Evolutionary conservation across 2,113 vertebrate species (phyloP).

Genomic region (Spermophilus dauricus): DNA sequence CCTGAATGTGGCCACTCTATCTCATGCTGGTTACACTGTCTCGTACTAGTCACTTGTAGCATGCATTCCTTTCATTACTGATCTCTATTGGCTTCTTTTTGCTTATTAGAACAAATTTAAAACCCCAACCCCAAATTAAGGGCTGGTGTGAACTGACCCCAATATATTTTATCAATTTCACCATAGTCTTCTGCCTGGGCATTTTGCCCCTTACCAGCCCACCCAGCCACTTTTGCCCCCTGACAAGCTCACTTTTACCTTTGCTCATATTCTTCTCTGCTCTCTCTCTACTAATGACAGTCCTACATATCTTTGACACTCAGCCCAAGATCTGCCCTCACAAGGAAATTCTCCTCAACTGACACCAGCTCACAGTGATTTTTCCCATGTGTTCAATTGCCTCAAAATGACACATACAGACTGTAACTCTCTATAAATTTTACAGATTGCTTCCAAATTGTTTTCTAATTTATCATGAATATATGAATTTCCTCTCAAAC

Average conservation of each 20-base stretch:
- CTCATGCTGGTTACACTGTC: neutral
- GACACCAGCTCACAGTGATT: neutral
- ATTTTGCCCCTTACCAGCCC: neutral
- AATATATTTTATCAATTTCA: neutral
- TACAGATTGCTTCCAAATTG: conserved; percentile 75
- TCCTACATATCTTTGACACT: neutral
- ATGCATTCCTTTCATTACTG: neutral
- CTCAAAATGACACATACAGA: neutral
- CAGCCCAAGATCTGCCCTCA: neutral
- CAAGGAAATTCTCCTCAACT: neutral
- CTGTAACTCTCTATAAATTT: neutral
- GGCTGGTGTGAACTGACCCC: neutral
- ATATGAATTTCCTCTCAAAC: conserved; percentile 74
- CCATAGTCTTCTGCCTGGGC: neutral
- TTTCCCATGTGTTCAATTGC: neutral
- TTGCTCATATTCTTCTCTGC: neutral
- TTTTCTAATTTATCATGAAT: conserved; percentile 77
- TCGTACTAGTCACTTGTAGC: neutral
- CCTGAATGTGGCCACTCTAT: neutral
- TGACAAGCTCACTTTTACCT: neutral
- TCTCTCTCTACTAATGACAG: neutral
- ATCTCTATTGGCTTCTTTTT: neutral
- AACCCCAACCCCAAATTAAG: neutral
- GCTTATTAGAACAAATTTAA: neutral
- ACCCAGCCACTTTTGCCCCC: no score